These are phyloP conservation scores for Manis crassicaudata DNA, from an alignment of 2,797 vertebrate genomes.

Conservation along the genomic window DNA sequence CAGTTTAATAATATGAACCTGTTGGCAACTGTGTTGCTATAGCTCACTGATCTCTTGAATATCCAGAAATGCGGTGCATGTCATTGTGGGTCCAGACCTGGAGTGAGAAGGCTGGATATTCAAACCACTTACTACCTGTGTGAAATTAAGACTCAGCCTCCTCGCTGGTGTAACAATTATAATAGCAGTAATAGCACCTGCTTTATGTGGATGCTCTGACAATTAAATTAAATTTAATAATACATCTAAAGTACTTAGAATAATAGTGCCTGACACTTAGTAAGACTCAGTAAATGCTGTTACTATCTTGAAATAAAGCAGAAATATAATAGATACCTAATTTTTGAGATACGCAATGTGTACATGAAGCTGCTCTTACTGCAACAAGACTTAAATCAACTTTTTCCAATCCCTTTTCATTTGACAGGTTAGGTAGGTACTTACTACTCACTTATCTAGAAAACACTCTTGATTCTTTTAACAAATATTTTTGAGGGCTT, in stretches of 20 bases:
- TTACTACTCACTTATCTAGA: background rate
- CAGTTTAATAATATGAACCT: background rate
- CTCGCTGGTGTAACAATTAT: background rate
- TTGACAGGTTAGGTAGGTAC: background rate
- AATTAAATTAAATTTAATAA: background rate
- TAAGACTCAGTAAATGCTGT: background rate
- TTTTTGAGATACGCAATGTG: background rate
- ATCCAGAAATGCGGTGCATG: background rate
- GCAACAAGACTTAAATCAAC: background rate
- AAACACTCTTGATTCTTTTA: background rate
- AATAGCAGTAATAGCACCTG: background rate
- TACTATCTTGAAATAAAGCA: conserved; percentile 20
- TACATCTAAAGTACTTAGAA: background rate
- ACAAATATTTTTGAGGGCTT: background rate
- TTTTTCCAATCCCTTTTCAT: background rate
- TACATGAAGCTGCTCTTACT: background rate
- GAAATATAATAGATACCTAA: background rate
- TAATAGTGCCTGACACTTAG: background rate
- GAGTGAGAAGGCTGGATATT: background rate
- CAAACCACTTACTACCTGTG: background rate
- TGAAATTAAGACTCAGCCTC: background rate
- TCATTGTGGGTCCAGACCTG: background rate
- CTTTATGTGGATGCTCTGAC: background rate
- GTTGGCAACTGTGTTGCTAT: too few species aligned
- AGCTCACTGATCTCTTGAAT: background rate